phyloP scores from a whole-genome alignment of 2,888 invertebrate genomes.

The Thymelicus sylvestris region DNA sequence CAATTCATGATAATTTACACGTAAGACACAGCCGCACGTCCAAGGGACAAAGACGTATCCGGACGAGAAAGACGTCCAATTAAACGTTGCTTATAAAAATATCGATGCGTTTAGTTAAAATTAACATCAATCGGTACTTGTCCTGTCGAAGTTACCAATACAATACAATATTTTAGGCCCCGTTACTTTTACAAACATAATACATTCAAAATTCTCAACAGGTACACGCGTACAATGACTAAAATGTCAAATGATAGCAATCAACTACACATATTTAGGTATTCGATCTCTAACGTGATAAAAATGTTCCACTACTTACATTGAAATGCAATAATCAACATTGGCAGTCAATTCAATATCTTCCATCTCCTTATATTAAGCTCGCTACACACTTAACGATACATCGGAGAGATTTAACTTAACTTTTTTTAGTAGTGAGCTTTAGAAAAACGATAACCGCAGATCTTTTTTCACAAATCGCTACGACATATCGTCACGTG shows the following conservation, averaged over 20 bases:
- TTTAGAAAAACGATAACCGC: not conserved
- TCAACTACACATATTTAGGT: conserved; percentile 48
- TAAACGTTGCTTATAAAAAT: no score
- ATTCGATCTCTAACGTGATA: conserved; percentile 45
- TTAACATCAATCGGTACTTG: not conserved
- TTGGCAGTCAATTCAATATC: conserved; percentile 42
- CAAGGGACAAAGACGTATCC: no score
- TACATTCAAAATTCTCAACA: conserved; percentile 62
- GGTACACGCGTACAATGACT: conserved; percentile 73
- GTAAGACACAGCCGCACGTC: not conserved
- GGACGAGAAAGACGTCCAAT: no score
- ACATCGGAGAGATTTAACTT: not conserved
- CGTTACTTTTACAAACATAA: conserved; percentile 54
- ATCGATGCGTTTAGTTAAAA: not conserved
- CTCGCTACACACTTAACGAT: conserved; percentile 12
- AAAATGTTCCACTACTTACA: conserved; percentile 51
- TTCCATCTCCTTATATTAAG: conserved; percentile 38
- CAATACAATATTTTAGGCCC: conserved; percentile 57
- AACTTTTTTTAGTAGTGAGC: no score
- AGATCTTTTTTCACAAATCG: not conserved
- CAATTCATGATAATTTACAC: not conserved
- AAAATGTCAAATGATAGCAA: conserved; percentile 66
- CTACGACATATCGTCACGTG: not conserved
- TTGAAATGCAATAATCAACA: conserved; percentile 50
- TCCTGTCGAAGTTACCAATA: not conserved